Conservation (phyloP, 2,888 invertebrate species). For the Nymphalis c-album region DNA sequence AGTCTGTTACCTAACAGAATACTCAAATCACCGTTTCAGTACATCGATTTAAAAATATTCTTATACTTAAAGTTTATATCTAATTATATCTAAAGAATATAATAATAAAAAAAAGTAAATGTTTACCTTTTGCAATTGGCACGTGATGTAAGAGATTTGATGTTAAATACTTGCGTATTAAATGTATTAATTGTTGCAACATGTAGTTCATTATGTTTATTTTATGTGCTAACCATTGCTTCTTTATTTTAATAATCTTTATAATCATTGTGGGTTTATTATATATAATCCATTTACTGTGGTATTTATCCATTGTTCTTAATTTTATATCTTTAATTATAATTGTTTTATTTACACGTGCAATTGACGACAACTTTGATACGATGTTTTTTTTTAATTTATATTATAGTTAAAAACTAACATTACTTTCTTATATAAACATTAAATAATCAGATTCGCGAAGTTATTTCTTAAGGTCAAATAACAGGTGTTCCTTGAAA, state of each 20-base stretch:
- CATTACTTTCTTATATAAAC: neutral
- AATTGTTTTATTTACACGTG: too few relatives aligned
- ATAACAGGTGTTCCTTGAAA: constrained; percentile 26
- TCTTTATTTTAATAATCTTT: neutral
- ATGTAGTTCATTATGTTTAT: neutral
- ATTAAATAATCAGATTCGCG: constrained; percentile 12
- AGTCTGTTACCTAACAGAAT: neutral
- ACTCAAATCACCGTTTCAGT: neutral
- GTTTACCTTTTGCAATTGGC: neutral
- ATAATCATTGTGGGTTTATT: too few relatives aligned
- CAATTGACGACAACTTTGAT: too few relatives aligned
- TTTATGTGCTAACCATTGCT: neutral
- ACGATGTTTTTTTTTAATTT: too few relatives aligned
- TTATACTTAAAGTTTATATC: too few relatives aligned
- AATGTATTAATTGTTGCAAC: neutral
- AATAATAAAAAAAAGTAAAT: too few relatives aligned
- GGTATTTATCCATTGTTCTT: too few relatives aligned
- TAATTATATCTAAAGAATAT: too few relatives aligned
- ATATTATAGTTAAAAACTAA: neutral
- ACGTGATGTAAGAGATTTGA: neutral
- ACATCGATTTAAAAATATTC: too few relatives aligned
- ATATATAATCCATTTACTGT: too few relatives aligned
- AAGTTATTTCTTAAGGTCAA: constrained; percentile 25
- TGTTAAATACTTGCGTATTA: neutral
- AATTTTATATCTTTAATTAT: too few relatives aligned